These are phyloP conservation scores for Mylabris sibirica DNA, from an alignment of 2,888 invertebrate species.

Conservation along the genomic window DNA sequence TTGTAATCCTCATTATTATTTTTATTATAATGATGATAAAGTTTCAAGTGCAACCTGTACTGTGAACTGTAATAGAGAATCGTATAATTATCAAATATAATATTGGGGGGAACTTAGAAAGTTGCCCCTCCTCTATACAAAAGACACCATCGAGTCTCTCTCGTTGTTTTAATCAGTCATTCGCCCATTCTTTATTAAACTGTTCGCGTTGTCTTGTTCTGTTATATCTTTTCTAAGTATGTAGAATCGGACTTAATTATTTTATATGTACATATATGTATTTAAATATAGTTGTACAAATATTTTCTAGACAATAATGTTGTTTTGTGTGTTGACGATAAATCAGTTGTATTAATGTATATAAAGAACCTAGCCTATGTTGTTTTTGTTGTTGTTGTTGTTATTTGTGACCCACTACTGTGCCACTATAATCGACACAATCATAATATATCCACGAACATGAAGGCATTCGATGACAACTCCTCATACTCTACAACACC, in stretches of 20 bases:
- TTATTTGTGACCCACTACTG: constrained; percentile 50
- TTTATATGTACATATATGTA: not conserved
- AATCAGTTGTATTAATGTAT: constrained; percentile 41
- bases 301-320: constrained; percentile 24
- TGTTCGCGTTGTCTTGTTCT: constrained; percentile 35
- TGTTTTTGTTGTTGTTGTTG: no score
- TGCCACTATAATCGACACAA: constrained; percentile 41
- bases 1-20: not conserved
- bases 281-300: constrained; percentile 40
- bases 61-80: constrained; percentile 31
- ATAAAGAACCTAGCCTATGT: constrained; percentile 47
- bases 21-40: constrained; percentile 8
- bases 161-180: constrained; percentile 31
- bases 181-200: constrained; percentile 42
- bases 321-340: constrained; percentile 25
- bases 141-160: constrained; percentile 25
- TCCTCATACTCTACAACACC: constrained; percentile 43
- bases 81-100: constrained; percentile 18
- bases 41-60: constrained; percentile 38
- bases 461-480: constrained; percentile 41
- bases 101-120: constrained; percentile 51
- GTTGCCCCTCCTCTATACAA: constrained; percentile 47
- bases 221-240: constrained; percentile 44
- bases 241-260: constrained; percentile 43
- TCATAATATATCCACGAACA: constrained; percentile 37